A percentile compares a stretch with the other conserved stretches of the same genome.
Evolutionary conservation across 2,113 vertebrate species (phyloP).

Genomic region (Eleginops maclovinus): DNA sequence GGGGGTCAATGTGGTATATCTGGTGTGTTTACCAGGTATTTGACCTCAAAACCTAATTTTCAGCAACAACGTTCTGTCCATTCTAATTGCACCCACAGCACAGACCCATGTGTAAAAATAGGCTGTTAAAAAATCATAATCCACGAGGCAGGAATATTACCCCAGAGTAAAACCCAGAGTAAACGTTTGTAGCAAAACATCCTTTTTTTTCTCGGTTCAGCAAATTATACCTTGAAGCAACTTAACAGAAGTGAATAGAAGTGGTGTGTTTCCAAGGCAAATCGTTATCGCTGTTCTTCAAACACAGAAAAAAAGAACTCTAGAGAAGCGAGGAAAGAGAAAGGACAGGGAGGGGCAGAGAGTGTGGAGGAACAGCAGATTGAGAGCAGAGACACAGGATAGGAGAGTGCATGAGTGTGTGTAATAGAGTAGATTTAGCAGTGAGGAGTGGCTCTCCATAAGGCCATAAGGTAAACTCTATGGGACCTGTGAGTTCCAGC

Average conservation of each 20-base stretch:
- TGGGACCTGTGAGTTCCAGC: constrained; percentile 68
- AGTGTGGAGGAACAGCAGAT: constrained; percentile 36
- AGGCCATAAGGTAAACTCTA: constrained; percentile 72
- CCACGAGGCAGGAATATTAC: constrained; percentile 54
- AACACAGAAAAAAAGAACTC: constrained; percentile 62
- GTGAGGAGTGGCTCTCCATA: constrained; percentile 55
- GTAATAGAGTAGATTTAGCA: constrained; percentile 38
- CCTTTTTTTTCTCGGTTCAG: constrained; percentile 50
- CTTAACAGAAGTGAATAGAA: constrained; percentile 49
- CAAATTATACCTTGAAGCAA: constrained; percentile 70
- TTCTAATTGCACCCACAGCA: constrained; percentile 59
- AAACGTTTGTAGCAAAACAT: constrained; percentile 63
- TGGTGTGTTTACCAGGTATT: constrained; percentile 63
- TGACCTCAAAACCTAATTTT: constrained; percentile 65
- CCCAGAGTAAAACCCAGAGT: constrained; percentile 50
- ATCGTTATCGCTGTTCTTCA: constrained; percentile 66
- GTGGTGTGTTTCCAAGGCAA: constrained; percentile 60
- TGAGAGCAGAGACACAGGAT: not conserved
- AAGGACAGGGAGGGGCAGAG: not conserved
- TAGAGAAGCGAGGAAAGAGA: constrained; percentile 18
- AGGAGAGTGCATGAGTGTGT: not conserved
- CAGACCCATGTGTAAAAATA: constrained; percentile 40
- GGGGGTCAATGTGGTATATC: constrained; percentile 45
- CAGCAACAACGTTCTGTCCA: constrained; percentile 32
- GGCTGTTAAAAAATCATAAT: constrained; percentile 62